Evolutionary conservation across 2,797 vertebrate genomes (phyloP).

Genomic region (Nannoperca australis): DNA sequence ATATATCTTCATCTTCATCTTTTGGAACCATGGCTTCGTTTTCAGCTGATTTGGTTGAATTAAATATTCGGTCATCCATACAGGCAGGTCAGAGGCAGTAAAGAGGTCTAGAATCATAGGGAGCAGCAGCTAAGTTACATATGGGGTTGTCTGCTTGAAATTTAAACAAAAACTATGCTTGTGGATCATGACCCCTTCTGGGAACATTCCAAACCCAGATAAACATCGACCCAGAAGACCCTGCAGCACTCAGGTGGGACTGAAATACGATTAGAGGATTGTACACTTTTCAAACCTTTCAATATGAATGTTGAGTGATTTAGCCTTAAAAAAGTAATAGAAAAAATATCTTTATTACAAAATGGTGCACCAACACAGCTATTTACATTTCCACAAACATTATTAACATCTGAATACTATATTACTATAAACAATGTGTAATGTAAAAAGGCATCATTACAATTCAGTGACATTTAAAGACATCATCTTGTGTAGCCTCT

Average conservation of each 20-base stretch:
- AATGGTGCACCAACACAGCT: slow-evolving; percentile 22
- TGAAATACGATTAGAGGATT: neutral
- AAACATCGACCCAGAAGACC: neutral
- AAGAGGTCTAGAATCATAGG: neutral
- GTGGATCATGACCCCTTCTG: neutral
- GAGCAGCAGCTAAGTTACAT: neutral
- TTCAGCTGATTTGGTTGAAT: neutral
- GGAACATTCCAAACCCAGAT: neutral
- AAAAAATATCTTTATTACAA: slow-evolving; percentile 65
- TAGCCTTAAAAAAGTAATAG: neutral
- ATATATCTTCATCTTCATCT: neutral
- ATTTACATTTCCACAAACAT: slow-evolving; percentile 39
- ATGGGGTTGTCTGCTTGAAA: neutral
- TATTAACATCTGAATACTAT: slow-evolving; percentile 27
- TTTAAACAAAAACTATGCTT: neutral
- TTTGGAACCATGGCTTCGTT: neutral
- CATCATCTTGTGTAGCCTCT: neutral
- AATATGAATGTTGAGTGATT: neutral
- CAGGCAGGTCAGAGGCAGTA: neutral
- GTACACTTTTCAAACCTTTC: neutral
- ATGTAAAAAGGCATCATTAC: neutral
- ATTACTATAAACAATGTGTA: neutral
- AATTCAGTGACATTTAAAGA: slow-evolving; percentile 21
- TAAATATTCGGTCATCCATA: neutral
- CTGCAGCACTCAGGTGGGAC: neutral